These are phyloP conservation scores for Poeciliopsis gracilis DNA, from an alignment of 2,797 vertebrate genomes.

Conservation along the genomic window DNA sequence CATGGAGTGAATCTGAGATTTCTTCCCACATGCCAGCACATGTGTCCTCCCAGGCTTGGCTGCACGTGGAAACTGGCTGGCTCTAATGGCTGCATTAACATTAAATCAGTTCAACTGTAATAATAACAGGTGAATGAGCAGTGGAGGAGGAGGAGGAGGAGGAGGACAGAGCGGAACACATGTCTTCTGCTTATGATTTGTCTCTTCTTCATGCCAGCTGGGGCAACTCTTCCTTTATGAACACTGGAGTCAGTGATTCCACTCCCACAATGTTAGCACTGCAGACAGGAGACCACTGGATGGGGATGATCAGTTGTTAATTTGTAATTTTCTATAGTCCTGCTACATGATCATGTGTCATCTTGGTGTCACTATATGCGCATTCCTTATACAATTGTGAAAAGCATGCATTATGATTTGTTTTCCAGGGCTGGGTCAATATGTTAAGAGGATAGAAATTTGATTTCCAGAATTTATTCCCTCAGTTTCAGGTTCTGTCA, in stretches of 20 bases:
- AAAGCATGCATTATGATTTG: not conserved
- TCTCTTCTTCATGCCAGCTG: constrained; percentile 45
- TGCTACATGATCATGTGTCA: not conserved
- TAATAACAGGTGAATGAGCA: constrained; percentile 71
- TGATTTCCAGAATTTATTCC: not conserved
- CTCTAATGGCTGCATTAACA: constrained; percentile 46
- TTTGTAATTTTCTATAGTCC: constrained; percentile 27
- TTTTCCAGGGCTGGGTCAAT: not conserved
- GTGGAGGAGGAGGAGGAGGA: constrained; percentile 35
- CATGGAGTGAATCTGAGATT: constrained; percentile 60
- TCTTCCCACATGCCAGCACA: constrained; percentile 50
- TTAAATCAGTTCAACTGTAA: constrained; percentile 62
- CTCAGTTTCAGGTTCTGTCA: not conserved
- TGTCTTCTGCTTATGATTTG: constrained; percentile 46
- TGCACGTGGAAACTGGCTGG: constrained; percentile 24
- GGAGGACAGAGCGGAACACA: constrained; percentile 23
- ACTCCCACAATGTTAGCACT: constrained; percentile 44
- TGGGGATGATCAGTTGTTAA: constrained; percentile 50
- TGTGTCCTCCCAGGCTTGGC: constrained; percentile 36
- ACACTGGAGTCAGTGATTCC: constrained; percentile 62
- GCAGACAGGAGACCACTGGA: constrained; percentile 51
- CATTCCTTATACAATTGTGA: not conserved
- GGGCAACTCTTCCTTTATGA: constrained; percentile 29
- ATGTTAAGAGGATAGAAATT: not conserved
- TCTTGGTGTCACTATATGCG: not conserved